Base-by-base conservation (phyloP, 2,113 vertebrate genomes). In the Rhipidura dahli region DNA sequence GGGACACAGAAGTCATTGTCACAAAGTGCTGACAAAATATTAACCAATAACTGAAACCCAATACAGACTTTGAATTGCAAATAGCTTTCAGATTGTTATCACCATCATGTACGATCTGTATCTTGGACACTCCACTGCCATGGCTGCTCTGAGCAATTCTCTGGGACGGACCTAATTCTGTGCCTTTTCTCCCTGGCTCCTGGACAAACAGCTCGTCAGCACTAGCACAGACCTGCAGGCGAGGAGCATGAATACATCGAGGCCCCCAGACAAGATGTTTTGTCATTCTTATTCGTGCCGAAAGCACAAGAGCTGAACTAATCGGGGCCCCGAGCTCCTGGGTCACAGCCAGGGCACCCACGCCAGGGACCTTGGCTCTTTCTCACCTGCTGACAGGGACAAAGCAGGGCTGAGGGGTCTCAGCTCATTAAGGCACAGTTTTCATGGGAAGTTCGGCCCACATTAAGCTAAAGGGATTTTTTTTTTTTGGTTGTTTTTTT, bases 281-380 rank as follows among this genome's bases (percentile, higher is more conserved):
- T 85, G 69, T 90, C 76, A 87, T 81, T 87, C 78, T 44, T 37
- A 44, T 49, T 93, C 64, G 60, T 0, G 1, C 57, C 0, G 3
- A 86, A 95, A 89, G 93, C 71, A 75, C 42, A 61, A 65, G 70
- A 79, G 80, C 77, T 88, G 86, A 96, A 96, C 92, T 95, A 96
- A 96, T 93, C 45, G 0, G 79, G 51, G 80, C 94, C 70, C 77
- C 2, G 4, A 85, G 91, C 73, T 87, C 68, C 80, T 60, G 61
- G 93, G 95, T 96, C 94, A 91, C 37, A 89, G 94, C 59, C 76
- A 97, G 96, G 96, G 90, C 94, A 96, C 50, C 50, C 33, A 3
- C 23, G 2, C 80, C 11, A 11, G n/a, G 76, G 77, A 95, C 91
- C 77, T 45, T 40, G 2, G 73, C 77, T 69, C 93, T 63, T 59